Evolutionary conservation across 2,113 vertebrate genomes (phyloP).

Genomic region (Apodemus sylvaticus): DNA sequence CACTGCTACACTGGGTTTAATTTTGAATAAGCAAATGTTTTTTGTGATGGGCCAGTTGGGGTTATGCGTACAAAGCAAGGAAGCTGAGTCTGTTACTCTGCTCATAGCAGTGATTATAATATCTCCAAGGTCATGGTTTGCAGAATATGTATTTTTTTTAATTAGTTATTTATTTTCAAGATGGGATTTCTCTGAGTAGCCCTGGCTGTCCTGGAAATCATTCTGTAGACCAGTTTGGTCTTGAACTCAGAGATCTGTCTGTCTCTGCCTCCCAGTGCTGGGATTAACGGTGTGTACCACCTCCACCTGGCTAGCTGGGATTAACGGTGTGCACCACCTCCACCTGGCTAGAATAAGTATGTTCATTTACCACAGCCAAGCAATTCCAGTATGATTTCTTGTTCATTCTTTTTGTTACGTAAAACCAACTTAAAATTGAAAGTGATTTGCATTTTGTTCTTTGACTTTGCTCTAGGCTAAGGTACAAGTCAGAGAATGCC

Average conservation of each 20-base stretch:
- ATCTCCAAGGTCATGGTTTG: neutral
- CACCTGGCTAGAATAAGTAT: neutral
- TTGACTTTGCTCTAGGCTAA: neutral
- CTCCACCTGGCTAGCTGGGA: too few species aligned
- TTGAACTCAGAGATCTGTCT: neutral
- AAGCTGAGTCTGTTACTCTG: neutral
- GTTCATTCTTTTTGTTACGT: conserved; percentile 12
- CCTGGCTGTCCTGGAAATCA: neutral
- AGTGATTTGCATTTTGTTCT: neutral
- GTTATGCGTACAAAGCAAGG: neutral
- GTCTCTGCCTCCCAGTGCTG: neutral
- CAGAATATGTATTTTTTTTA: neutral
- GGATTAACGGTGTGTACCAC: neutral
- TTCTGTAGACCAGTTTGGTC: neutral
- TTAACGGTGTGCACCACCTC: too few species aligned
- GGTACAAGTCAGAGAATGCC: neutral
- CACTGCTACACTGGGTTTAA: neutral
- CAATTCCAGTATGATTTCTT: conserved; percentile 7
- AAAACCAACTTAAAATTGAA: conserved; percentile 10
- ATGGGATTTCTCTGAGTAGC: neutral
- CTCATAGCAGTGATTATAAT: neutral
- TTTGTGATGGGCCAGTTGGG: neutral
- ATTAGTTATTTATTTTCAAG: neutral
- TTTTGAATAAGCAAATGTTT: neutral
- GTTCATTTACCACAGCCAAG: too few species aligned